A percentile compares a stretch with the other conserved stretches of the same genome.
Conservation (phyloP, 2,113 vertebrate genomes). For the Ictalurus furcatus region DNA sequence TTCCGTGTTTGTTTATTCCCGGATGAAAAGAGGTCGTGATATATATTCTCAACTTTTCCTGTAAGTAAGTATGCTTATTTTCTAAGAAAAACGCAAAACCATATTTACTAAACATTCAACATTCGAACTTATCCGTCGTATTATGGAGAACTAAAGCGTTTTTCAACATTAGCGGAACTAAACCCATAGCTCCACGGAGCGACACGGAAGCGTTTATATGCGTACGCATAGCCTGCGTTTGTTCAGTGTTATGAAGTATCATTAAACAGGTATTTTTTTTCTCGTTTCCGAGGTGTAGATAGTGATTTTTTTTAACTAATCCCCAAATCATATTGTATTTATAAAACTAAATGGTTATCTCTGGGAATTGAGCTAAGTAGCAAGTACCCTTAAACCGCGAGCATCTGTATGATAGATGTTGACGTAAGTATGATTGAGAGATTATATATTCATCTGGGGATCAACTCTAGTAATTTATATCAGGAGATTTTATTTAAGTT, state of each 20-base stretch:
- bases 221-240: background rate
- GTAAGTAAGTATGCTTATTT: background rate
- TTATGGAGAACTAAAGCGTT: background rate
- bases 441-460: background rate
- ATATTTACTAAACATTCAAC: background rate
- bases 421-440: background rate
- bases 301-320: background rate
- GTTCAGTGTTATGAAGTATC: background rate
- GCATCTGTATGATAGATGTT: background rate
- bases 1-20: constrained; percentile 36
- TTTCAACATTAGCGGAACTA: constrained; percentile 26
- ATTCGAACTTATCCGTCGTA: background rate
- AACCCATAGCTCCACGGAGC: background rate
- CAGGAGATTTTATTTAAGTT: background rate
- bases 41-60: background rate
- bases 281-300: background rate
- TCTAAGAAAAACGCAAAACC: background rate
- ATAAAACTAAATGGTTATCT: background rate
- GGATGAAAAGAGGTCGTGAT: no score
- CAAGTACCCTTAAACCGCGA: background rate
- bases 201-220: constrained; percentile 28
- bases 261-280: background rate
- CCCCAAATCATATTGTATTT: no score
- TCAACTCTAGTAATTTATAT: background rate
- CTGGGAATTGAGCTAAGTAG: background rate